phyloP scores from a whole-genome alignment of 1,140 invertebrate genomes.

The Coenobita brevimanus region DNA sequence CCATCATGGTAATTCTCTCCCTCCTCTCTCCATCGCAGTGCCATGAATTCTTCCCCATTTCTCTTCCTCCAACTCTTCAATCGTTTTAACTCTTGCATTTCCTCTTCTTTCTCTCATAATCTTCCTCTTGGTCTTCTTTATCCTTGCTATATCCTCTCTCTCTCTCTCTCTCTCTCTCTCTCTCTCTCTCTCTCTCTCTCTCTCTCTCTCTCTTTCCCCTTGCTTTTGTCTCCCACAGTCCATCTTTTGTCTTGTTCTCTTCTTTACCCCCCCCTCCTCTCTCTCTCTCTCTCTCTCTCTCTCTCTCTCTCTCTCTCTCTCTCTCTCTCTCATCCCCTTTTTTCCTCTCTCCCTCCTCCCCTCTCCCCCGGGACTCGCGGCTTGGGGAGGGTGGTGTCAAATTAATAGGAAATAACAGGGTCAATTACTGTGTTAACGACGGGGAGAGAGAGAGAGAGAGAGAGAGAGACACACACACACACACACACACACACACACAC shows the following conservation, averaged over 20 bases:
- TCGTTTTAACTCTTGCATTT: not conserved
- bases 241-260: not conserved
- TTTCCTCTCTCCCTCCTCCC: not conserved
- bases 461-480: too few relatives aligned
- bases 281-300: slow-evolving; percentile 6
- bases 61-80: not conserved
- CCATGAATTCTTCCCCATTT: slow-evolving; percentile 1
- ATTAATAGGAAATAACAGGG: slow-evolving; percentile 64
- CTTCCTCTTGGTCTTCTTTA: not conserved
- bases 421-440: slow-evolving; percentile 62
- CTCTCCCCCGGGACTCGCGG: slow-evolving; percentile 33
- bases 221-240: not conserved
- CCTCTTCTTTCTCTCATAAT: not conserved
- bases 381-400: slow-evolving; percentile 55
- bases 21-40: not conserved
- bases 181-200: not conserved
- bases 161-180: slow-evolving; percentile 22
- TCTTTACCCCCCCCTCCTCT: not conserved
- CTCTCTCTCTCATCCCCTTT: too few relatives aligned
- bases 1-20: not conserved
- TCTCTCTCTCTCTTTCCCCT: not conserved
- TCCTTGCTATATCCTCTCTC: not conserved
- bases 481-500: too few relatives aligned
- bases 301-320: not conserved
- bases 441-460: not conserved